Base-by-base conservation (phyloP, 2,888 invertebrate genomes). In the Stegana nigrithorax region DNA sequence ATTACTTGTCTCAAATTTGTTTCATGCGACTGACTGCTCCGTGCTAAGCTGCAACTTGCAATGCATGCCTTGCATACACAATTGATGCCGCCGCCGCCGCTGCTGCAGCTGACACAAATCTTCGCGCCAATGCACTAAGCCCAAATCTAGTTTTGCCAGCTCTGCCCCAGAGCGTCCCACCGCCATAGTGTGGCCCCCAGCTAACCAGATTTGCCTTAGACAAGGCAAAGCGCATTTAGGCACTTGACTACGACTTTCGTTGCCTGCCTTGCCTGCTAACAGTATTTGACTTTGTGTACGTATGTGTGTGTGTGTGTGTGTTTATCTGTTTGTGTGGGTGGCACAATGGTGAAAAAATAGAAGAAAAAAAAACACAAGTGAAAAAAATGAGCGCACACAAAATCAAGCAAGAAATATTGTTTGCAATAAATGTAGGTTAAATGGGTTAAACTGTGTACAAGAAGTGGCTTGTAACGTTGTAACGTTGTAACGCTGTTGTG, bases 261-360 rank as follows among this genome's bases (percentile, higher is more conserved):
- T 36, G 10, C 10, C 36, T n/a, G 36, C 12, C 14, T 36, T 36
- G 10, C 10, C 14, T 36, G 10, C 14, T 36, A 6, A 10, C 10
- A 6, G 6, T 50, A 21, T 8, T 25, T 26, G 17, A 39, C 4
- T 39, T 10, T 4, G 39, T 17, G 39, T 42, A 7, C 14, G 39
- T 10, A 42, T 7, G n/a, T n/a, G n/a, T n/a, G n/a, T n/a, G n/a
- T n/a, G n/a, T n/a, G n/a, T n/a, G n/a, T n/a, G n/a, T n/a, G n/a
- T 50, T 25, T 12, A 7, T 21, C 23, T n/a, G 23, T 44, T 8
- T 45, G 58, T 58, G 58, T 17, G 19, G 27, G 42, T 29, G 47
- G 47, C n/a, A n/a, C n/a, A 5, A 45, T 44, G 7, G 65, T 8
- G 44, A 44, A 63, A 70, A 63, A 65, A 72, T 70, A 71, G 75